Evolutionary conservation across 2,888 invertebrate genomes (phyloP), one percentile per base, ranked within the genome.

Genomic region (Apamea monoglypha): DNA sequence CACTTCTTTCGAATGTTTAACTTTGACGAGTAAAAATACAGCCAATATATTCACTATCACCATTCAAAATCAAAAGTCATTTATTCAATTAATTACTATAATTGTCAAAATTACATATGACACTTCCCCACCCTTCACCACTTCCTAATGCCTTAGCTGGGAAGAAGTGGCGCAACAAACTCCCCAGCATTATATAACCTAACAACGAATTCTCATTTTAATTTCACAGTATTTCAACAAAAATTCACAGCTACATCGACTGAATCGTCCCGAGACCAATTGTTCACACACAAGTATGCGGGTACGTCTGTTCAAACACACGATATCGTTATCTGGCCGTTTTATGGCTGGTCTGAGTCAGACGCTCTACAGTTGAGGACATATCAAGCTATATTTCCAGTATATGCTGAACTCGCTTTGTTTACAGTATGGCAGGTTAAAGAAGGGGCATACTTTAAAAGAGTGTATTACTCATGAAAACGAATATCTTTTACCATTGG

Each of bases 241-340:
- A 82, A 75, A 75, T 67, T 75, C n/a, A 64, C 61, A 68, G 68
- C 64, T 40, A 77, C 74, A 80, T 40, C 32, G 74, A 66, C 47
- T 81, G 79, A 80, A 69, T 64, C 82, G 84, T 80, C 72, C 53
- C 47, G 77, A 78, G 84, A 88, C 89, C 88, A 89, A 83, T 90
- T 89, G 90, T 87, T 87, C 85, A 87, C 84, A 88, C 88, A 90
- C 84, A 76, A 67, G 79, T 82, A 80, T 75, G 81, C 70, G 83
- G 78, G 88, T 88, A 76, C 82, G 91, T 87, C 89, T 91, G 91
- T 91, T 89, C 82, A 90, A 91, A 91, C 90, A 92, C 82, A 90
- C 90, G 95, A 93, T 94, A 95, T 85, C 84, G 93, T 94, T 95
- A 95, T 95, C 94, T 92, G 83, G 69, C 82, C 72, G 82, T 90